Base-by-base conservation (phyloP, 64 coral and sea anemone genomes). In the Pocillopora verrucosa region DNA sequence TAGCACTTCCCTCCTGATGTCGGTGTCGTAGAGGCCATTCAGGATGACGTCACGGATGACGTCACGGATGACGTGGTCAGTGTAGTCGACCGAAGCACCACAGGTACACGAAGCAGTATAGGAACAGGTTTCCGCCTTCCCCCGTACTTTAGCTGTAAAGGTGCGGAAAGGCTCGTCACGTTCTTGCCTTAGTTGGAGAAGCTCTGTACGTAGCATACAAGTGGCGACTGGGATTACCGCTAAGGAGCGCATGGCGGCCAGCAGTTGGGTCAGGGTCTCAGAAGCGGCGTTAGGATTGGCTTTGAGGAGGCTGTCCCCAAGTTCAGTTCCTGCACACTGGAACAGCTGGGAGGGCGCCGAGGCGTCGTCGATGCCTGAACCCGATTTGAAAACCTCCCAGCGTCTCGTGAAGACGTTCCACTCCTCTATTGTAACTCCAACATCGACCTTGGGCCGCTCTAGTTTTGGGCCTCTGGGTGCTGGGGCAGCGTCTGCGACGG, bases 371-470 rank as follows among this genome's bases (percentile, higher is more conserved):
- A 92, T 88, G 76, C 83, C 83, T 12, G 84, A 92, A 16, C 83
- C 84, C 13, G 61, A 72, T 59, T 76, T 17, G 60, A 92, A 92
- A 10, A 92, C 84, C 35, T 92, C 63, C 91, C 91, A 88, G 36
- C 75, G 91, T 36, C 75, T 61, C 17, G 74, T 59, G 59, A 92
- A 92, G 13, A 92, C 85, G 35, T 92, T 92, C 77, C 86, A 92
- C 60, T 81, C 76, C n/a, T 88, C 84, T 6, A 60, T 87, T 9
- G 60, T 11, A 9, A 61, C 60, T 61, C 60, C 60, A 11, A 61
- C 60, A 61, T 61, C 15, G 60, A 61, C 15, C 60, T 61, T 61
- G 9, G 60, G 60, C 9, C 60, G 15, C 60, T 61, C 60, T 61
- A 61, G 15, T 61, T 61, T 61, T 15, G 60, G 60, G 60, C 60